Evolutionary conservation across 2,797 vertebrate species (phyloP), one percentile per base, ranked within the genome.

Genomic region (Agapornis canus): DNA sequence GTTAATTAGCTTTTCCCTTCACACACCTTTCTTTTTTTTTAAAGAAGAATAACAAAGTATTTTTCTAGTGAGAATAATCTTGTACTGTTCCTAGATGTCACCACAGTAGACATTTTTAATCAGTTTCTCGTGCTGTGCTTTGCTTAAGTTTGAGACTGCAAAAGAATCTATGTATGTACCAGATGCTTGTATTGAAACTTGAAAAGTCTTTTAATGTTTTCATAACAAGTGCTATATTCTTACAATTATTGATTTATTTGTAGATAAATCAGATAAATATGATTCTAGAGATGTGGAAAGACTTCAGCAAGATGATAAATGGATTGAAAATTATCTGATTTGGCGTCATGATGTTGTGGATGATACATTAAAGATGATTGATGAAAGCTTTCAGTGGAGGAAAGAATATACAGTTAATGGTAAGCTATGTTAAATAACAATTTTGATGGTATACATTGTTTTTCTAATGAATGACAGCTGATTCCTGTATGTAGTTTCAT

Each of bases 371-470:
- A 99, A 99, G 97, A 99, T 99, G 99, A 99, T 99, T 17, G 99
- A 99, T 96, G 99, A 99, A 84, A 99, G 99, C 96, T 97, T 99
- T 76, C 99, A 98, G 47, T 99, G 99, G 99, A 99, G 99, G 69
- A 99, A 99, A 90, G 99, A 99, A 16, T 98, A 98, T 80, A 94
- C 97, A 17, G 83, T 99, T 79, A 99, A 99, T 78, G 99, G 99
- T 99, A 98, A 97, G 98, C 63, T 78, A 2, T 57, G 11, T 27
- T 95, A n/a, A 26, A 4, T 37, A 69, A 48, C 42, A 10, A 8
- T 56, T 52, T 77, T 54, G n/a, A 49, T 68, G 37, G 16, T 54
- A 5, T 16, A 1, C 68, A 12, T 77, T 82, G 35, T 23, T 85
- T 92, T 89, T 9, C 23, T 81, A 0, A 43, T 76, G 48, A 49